A percentile compares a stretch with the other conserved stretches of the same genome.
phyloP scores from a whole-genome alignment of 1,140 invertebrate genomes.

The Steinernema feltiae region DNA sequence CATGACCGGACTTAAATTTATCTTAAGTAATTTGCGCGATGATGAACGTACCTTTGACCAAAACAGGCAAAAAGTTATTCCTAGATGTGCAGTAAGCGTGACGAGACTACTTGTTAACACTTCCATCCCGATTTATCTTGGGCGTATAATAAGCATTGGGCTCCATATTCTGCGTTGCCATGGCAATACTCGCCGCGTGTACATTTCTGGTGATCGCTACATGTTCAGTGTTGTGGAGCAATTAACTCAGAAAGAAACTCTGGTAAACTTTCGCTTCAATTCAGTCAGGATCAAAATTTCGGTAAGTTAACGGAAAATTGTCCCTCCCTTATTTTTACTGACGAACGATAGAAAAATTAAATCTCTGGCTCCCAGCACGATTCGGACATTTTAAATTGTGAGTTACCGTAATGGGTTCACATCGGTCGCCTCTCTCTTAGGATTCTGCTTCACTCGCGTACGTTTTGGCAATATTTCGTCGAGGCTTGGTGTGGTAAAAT shows the following conservation, averaged over 20 bases:
- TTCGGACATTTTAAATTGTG: not conserved
- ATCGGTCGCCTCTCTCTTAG: not conserved
- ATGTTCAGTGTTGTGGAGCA: too few relatives aligned
- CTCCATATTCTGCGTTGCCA: not conserved
- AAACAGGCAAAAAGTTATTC: not conserved
- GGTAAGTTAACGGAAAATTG: too few relatives aligned
- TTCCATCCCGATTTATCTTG: not conserved
- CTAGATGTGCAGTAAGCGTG: not conserved
- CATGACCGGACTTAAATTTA: slow-evolving; percentile 29
- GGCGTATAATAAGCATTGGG: not conserved
- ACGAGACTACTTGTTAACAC: not conserved
- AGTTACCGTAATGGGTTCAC: not conserved
- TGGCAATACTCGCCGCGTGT: too few relatives aligned
- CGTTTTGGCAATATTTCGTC: not conserved
- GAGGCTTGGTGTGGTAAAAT: not conserved
- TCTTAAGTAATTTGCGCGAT: not conserved
- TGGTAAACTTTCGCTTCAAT: too few relatives aligned
- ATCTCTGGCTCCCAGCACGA: not conserved
- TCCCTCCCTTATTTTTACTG: too few relatives aligned
- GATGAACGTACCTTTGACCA: not conserved
- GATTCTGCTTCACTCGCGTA: not conserved
- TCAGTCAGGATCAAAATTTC: too few relatives aligned
- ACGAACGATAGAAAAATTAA: too few relatives aligned
- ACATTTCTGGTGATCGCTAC: too few relatives aligned
- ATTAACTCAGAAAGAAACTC: too few relatives aligned